A percentile compares a stretch with the other conserved stretches of the same genome.
phyloP scores from a whole-genome alignment of 2,888 invertebrate genomes.

The Molorchus minor region DNA sequence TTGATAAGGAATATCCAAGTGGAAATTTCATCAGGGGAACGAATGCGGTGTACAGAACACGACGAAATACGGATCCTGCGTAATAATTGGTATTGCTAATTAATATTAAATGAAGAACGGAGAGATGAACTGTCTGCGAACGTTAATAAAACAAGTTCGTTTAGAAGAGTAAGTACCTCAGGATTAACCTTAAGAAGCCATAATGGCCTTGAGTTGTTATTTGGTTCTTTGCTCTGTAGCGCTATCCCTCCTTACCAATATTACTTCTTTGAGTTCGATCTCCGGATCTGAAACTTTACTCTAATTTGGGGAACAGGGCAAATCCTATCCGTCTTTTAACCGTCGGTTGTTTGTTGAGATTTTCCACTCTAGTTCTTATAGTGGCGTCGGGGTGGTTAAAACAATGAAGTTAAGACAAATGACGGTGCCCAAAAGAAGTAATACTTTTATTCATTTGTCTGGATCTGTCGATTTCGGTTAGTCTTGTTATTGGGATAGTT shows the following conservation, averaged over 20 bases:
- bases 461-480: slow-evolving; percentile 16
- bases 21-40: too few species aligned
- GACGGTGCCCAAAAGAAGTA: slow-evolving; percentile 23
- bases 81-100: too few species aligned
- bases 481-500: background rate
- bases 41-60: too few species aligned
- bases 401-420: slow-evolving; percentile 30
- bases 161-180: too few species aligned
- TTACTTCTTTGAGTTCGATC: slow-evolving; percentile 24
- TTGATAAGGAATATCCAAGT: too few species aligned
- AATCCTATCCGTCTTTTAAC: slow-evolving; percentile 28
- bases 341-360: slow-evolving; percentile 17
- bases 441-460: slow-evolving; percentile 23
- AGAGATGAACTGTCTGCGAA: too few species aligned
- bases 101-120: too few species aligned
- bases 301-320: slow-evolving; percentile 26
- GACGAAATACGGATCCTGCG: too few species aligned
- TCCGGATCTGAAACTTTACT: slow-evolving; percentile 17
- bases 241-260: background rate
- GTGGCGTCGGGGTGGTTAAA: slow-evolving; percentile 13
- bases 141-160: too few species aligned
- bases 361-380: slow-evolving; percentile 19
- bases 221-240: too few species aligned
- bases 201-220: too few species aligned
- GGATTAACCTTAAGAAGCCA: too few species aligned